Base-by-base conservation (phyloP, 1,140 invertebrate species). In the Caerostris extrusa region DNA sequence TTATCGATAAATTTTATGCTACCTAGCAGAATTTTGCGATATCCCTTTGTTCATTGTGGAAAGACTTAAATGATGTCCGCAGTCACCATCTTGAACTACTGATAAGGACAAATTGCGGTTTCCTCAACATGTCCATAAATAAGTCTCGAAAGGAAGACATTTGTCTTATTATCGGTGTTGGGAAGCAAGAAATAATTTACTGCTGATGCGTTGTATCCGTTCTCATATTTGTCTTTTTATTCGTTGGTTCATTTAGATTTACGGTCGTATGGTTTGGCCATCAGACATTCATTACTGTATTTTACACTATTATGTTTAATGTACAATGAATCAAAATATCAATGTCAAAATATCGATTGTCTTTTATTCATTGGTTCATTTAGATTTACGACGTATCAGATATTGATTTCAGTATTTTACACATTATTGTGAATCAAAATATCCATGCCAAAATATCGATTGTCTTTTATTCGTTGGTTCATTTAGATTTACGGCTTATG, bases 71-170 rank as follows among this genome's bases (percentile, higher is more conserved):
- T 77, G 34, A 77, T 50, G 34, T 77, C 34, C 7, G 34, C 10
- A 50, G 34, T 34, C 34, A 34, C 34, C 71, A 50, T 77, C 34
- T 77, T 77, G 8, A 12, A 8, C 34, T 53, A 8, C 71, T 77
- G 71, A 77, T 77, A 53, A 77, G 71, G 34, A 50, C 5, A 50
- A 12, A 77, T 77, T 77, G 71, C 53, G 71, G 71, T 34, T 77
- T 77, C 34, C 34, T 77, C 71, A 77, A 50, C 61, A 67, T 5
- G 14, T 67, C n/a, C 61, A 77, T 77, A 77, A 77, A 77, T 77
- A 50, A 77, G 71, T 77, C 50, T 77, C 53, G 71, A 77, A 77
- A 77, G 71, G 34, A 50, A 34, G 34, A 50, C 19, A 77, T 77
- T 77, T 77, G 71, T 77, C 71, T 19, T 50, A 12, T 19, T 53